Percentiles rank a stretch among this genome's conserved stretches.
phyloP scores from a whole-genome alignment of 2,888 invertebrate species.

The Mythimna albipuncta region DNA sequence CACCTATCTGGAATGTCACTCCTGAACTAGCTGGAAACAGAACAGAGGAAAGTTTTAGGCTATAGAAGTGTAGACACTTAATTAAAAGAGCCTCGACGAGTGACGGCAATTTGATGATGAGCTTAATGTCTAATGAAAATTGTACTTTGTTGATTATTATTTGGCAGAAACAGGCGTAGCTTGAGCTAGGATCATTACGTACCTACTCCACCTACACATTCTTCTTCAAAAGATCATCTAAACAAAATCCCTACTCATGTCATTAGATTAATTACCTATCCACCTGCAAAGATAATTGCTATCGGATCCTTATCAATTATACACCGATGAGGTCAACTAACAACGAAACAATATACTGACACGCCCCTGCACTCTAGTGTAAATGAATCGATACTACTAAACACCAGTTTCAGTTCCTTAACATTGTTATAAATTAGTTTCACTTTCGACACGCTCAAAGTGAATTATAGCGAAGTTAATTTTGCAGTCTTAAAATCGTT shows the following conservation, averaged over 20 bases:
- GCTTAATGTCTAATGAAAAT: not conserved
- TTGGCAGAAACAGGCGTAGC: not conserved
- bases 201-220: not conserved
- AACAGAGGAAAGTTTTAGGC: not conserved
- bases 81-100: not conserved
- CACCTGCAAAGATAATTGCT: slow-evolving; percentile 10
- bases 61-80: not conserved
- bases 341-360: slow-evolving; percentile 31
- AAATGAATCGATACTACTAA: slow-evolving; percentile 14
- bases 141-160: not conserved
- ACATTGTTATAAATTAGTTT: slow-evolving; percentile 41
- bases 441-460: slow-evolving; percentile 30
- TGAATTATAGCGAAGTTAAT: slow-evolving; percentile 41
- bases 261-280: not conserved
- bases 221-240: not conserved
- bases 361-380: slow-evolving; percentile 24
- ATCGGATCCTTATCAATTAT: slow-evolving; percentile 27
- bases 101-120: not conserved
- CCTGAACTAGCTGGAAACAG: slow-evolving; percentile 87
- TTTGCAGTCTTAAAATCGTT: slow-evolving; percentile 19
- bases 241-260: not conserved
- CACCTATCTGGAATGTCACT: slow-evolving; percentile 93
- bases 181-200: not conserved
- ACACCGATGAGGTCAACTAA: slow-evolving; percentile 8
- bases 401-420: slow-evolving; percentile 8